These are phyloP conservation scores for Cydia splendana DNA, from an alignment of 1,140 invertebrate genomes.

Conservation along the genomic window DNA sequence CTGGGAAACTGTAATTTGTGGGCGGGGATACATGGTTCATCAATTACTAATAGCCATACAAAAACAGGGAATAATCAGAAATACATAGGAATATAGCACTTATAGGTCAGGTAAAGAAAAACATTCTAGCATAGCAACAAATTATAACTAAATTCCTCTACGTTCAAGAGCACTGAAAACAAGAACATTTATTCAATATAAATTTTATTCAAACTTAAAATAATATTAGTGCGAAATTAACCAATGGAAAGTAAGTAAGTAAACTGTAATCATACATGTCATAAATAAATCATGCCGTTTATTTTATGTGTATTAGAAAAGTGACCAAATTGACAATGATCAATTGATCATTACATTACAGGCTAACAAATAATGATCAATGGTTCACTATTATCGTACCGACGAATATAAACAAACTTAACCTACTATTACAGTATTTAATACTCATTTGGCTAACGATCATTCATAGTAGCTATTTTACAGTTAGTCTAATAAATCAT, in stretches of 20 bases:
- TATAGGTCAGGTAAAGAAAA: background rate
- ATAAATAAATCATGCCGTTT: background rate
- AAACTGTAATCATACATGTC: background rate
- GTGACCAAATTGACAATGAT: background rate
- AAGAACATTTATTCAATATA: no score
- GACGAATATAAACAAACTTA: background rate
- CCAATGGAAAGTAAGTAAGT: background rate
- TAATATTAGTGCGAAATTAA: background rate
- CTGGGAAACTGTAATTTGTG: conserved; percentile 44
- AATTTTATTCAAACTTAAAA: background rate
- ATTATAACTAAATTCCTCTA: no score
- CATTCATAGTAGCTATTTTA: conserved; percentile 8
- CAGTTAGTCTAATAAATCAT: conserved; percentile 16
- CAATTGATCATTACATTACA: background rate
- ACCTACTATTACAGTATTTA: background rate
- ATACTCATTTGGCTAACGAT: conserved; percentile 3
- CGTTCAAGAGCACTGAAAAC: no score
- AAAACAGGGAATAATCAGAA: background rate
- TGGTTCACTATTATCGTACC: background rate
- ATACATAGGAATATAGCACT: background rate
- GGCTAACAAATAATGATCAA: background rate
- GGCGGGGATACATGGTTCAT: conserved; percentile 36
- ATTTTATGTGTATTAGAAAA: background rate
- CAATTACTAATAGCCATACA: conserved; percentile 17
- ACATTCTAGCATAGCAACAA: background rate